Evolutionary conservation across 2,113 vertebrate species (phyloP), one percentile per base, ranked within the genome.

Genomic region (Carollia perspicillata): DNA sequence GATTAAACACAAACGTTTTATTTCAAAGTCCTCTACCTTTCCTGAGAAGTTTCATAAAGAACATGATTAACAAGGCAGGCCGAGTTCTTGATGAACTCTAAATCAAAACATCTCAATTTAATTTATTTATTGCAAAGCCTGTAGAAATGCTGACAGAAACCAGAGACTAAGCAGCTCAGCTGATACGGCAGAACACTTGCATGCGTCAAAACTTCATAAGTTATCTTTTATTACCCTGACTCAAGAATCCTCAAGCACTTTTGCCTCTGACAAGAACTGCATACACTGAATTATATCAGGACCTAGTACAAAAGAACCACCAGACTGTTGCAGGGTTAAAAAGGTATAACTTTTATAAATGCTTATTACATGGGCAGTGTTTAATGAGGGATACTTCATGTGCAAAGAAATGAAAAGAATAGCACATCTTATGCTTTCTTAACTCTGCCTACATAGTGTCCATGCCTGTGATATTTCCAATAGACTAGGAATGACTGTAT

Each of bases 401-500:
- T 42, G n/a, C 65, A 85, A 88, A 92, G 74, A 96, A 84, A 81
- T 55, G 49, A 90, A 75, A 93, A 96, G 65, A 92, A 91, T 0
- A 58, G 47, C 47, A 51, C 11, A 80, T 74, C 22, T 37, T 86
- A 44, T n/a, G 53, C 65, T 72, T 93, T 84, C 35, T 90, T 96
- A 80, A 63, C 30, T 84, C 71, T 75, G 63, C 63, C 90, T 90
- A 84, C 42, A 26, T 30, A 92, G 49, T 42, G 22, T 74, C 51
- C n/a, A 22, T n/a, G 28, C 49, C 63, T 86, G 60, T 72, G 28
- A 30, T 33, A 42, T 71, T 93, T 71, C 74, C 51, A 94, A 42
- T 79, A 53, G 72, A 37, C 17, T 47, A 11, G 65, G 94, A 92
- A 89, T 44, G 51, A 91, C 69, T 65, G 74, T 78, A 60, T 3